Conservation (phyloP, 2,797 vertebrate genomes). For the Enteromius unitaeniatus region DNA sequence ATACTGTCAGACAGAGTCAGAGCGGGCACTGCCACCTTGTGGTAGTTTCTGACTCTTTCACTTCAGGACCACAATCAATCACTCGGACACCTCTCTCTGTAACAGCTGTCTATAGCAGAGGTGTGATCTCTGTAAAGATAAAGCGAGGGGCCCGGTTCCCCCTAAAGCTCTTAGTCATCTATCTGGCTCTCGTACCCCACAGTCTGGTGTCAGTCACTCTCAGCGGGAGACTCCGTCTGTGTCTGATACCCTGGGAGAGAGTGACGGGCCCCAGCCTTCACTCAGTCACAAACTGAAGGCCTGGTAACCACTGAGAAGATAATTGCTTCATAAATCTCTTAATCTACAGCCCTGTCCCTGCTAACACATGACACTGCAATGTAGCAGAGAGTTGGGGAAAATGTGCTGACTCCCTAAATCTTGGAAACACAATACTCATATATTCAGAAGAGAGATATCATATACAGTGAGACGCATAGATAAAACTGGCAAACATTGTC, state of each 20-base stretch:
- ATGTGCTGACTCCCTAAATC: neutral
- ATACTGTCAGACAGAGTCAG: neutral
- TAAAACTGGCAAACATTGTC: neutral
- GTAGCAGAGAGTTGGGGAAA: neutral
- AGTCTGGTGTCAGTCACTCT: constrained; percentile 67
- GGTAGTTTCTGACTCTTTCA: constrained; percentile 68
- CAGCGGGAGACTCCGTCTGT: constrained; percentile 58
- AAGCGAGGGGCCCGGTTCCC: constrained; percentile 46
- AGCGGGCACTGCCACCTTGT: constrained; percentile 76
- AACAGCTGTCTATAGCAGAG: constrained; percentile 16
- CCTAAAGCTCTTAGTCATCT: constrained; percentile 64
- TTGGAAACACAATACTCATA: neutral
- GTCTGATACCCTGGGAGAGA: constrained; percentile 70
- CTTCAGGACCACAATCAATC: constrained; percentile 36
- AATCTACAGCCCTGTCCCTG: constrained; percentile 53
- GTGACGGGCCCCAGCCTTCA: constrained; percentile 41
- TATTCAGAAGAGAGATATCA: neutral
- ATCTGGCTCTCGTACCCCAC: constrained; percentile 60
- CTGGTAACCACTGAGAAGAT: constrained; percentile 52
- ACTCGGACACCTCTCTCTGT: constrained; percentile 29
- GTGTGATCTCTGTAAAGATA: constrained; percentile 35
- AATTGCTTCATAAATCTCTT: constrained; percentile 76
- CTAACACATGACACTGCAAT: constrained; percentile 33
- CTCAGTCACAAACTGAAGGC: constrained; percentile 57
- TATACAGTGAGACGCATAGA: neutral